Percentiles rank a stretch among this genome's conserved stretches.
phyloP scores from a whole-genome alignment of 1,140 invertebrate species.

The Diorhabda elongata region DNA sequence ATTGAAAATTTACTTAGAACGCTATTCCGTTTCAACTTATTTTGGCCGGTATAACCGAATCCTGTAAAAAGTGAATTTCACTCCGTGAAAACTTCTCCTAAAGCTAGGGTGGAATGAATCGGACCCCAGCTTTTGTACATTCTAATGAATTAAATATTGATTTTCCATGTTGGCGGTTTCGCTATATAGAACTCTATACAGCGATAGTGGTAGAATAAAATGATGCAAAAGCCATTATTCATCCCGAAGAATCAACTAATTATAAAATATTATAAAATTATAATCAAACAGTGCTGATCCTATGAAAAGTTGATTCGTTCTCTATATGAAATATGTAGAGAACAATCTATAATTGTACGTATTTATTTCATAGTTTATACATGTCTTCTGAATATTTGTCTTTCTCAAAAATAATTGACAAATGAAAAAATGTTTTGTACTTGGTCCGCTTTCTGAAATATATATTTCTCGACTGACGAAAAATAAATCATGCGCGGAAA shows the following conservation, averaged over 20 bases:
- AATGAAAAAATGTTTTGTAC: background rate
- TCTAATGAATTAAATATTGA: constrained; percentile 3
- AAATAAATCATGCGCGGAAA: constrained; percentile 2
- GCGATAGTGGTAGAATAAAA: background rate
- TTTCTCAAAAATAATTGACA: no score
- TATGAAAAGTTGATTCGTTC: no score
- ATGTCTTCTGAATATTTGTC: no score
- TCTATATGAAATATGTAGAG: no score
- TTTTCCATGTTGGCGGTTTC: background rate
- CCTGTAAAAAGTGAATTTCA: background rate
- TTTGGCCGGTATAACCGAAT: no score
- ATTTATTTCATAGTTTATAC: no score
- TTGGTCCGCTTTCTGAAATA: background rate
- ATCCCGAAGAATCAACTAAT: no score
- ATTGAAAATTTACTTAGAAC: background rate
- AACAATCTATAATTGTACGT: no score
- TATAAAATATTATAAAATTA: no score
- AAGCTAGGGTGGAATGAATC: constrained; percentile 2
- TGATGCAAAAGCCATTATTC: no score
- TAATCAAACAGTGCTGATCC: no score
- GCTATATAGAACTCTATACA: background rate
- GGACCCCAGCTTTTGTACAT: background rate
- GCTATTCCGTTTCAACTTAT: background rate
- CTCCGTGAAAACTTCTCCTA: background rate
- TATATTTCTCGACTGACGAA: background rate